Evolutionary conservation across 1,140 invertebrate species (phyloP).

Genomic region (Holcopasites calliopsidis): DNA sequence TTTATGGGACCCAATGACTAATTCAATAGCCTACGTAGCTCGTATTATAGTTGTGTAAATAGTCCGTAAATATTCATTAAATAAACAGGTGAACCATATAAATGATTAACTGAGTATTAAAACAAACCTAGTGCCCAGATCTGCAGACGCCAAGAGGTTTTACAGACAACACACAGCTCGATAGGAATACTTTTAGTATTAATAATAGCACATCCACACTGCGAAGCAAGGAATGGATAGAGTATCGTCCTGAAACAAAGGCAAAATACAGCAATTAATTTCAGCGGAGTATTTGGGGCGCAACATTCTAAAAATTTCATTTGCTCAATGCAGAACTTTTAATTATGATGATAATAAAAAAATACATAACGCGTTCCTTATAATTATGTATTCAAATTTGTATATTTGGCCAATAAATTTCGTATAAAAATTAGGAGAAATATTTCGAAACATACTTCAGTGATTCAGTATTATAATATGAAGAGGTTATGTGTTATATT

Average conservation of each 20-base stretch:
- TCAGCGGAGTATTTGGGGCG: neutral
- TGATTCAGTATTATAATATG: neutral
- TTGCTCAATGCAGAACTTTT: neutral
- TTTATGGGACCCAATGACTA: no score
- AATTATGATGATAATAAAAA: no score
- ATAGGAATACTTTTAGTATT: neutral
- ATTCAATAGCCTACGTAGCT: no score
- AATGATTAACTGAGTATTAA: neutral
- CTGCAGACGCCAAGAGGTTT: constrained; percentile 2
- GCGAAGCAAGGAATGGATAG: neutral
- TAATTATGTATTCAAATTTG: no score
- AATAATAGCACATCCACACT: neutral
- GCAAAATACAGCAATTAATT: neutral
- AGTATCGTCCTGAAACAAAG: constrained; percentile 5
- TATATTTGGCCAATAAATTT: no score
- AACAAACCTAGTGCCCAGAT: constrained; percentile 26
- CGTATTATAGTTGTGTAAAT: no score
- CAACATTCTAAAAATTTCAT: no score
- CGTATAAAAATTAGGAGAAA: neutral
- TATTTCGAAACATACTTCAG: neutral
- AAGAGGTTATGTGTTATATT: neutral
- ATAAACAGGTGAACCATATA: neutral
- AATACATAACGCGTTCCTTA: neutral
- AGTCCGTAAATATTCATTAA: neutral
- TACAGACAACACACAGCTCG: neutral